These are phyloP conservation scores for Chrysaora quinquecirrha DNA, from an alignment of 30 jellyfish, hydroid and myxozoan genomes.

Conservation along the genomic window DNA sequence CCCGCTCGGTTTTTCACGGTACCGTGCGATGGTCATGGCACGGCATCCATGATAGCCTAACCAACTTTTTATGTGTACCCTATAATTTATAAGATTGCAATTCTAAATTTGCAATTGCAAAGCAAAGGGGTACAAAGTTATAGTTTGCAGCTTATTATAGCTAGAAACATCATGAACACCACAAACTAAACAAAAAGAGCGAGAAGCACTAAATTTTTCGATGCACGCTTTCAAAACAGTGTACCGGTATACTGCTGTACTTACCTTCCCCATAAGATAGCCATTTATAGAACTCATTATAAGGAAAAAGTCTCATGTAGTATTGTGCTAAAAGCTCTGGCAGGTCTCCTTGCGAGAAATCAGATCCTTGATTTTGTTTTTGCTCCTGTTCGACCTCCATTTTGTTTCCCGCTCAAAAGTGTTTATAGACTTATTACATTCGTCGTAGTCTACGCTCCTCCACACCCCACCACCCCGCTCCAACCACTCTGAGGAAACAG, in stretches of 20 bases:
- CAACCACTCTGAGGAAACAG: too few species aligned
- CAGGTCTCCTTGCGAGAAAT: slow-evolving; percentile 60
- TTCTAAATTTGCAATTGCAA: neutral
- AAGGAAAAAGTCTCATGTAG: slow-evolving; percentile 88
- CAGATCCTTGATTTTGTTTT: slow-evolving; percentile 27
- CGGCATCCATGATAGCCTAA: too few species aligned
- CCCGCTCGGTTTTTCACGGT: too few species aligned
- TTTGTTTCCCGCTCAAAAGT: slow-evolving; percentile 52
- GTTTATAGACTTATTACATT: too few species aligned
- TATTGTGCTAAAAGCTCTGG: slow-evolving; percentile 84
- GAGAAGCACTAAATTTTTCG: too few species aligned
- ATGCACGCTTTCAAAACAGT: neutral
- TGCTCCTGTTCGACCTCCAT: neutral
- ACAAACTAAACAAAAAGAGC: too few species aligned
- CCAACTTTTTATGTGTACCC: too few species aligned
- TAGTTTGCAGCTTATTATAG: neutral
- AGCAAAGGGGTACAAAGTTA: neutral
- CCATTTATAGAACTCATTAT: slow-evolving; percentile 83
- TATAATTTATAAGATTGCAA: too few species aligned
- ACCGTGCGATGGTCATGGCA: too few species aligned
- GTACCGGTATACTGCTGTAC: neutral
- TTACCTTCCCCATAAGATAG: slow-evolving; percentile 92
- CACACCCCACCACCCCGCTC: too few species aligned
- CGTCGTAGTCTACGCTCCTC: too few species aligned
- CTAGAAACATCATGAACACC: neutral